Base-by-base conservation (phyloP, 2,113 vertebrate species). In the Trachemys scripta region DNA sequence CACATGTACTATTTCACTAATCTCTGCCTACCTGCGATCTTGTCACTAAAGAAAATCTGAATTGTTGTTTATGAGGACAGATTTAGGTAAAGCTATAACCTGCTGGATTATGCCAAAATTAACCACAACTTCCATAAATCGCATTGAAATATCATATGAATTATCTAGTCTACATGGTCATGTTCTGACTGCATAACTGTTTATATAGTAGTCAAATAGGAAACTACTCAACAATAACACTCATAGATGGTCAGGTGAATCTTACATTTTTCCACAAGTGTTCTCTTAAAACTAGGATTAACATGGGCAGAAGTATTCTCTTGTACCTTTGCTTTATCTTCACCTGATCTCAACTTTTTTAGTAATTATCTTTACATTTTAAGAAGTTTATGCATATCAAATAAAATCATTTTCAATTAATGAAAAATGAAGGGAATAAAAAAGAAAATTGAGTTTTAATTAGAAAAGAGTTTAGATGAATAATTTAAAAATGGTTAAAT, bases 381-480 rank as follows among this genome's bases (percentile, higher is more conserved):
- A 90, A 92, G 90, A 96, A 78, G 95, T 96, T 82, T 87, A 96
- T 90, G 88, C 0, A 0, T 83, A 92, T 94, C 54, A 82, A 97
- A 89, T 91, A 94, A 96, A 97, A 96, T 84, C 1, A 89, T 95
- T 95, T 96, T 90, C 94, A 92, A 80, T 65, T 94, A 94, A 83
- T 96, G 80, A 97, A 97, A 97, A 95, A 97, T 96, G 93, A 96
- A 97, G 93, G 83, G 27, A 97, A 95, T 92, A 84, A 95, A 96
- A 96, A 96, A 96, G 96, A 94, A 97, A 96, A 96, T 91, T 82
- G 96, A 97, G 95, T 96, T 97, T 97, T 97, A 97, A 97, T 97
- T 97, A 97, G 95, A 94, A 97, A 97, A 96, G 93, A 96, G 94
- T 97, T 97, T 97, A 95, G 92, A 97, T 97, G 81, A 97, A 97